A percentile compares a stretch with the other conserved stretches of the same genome.
These are phyloP conservation scores for Bombylius discolor DNA, from an alignment of 2,888 invertebrate genomes.

Conservation along the genomic window DNA sequence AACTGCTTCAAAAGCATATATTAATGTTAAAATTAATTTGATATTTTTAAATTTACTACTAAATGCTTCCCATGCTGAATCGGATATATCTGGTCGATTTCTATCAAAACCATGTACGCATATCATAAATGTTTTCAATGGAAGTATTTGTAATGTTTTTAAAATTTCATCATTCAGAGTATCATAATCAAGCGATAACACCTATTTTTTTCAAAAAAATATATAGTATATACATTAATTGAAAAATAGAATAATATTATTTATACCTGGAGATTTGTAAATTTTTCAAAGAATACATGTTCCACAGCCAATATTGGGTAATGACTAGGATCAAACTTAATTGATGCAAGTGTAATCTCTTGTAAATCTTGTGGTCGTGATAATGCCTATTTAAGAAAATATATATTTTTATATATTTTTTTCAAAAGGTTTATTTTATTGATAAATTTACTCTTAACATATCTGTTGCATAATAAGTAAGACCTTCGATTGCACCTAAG, in stretches of 20 bases:
- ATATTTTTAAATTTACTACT: slow-evolving; percentile 29
- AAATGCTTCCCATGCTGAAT: slow-evolving; percentile 50
- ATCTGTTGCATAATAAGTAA: slow-evolving; percentile 32
- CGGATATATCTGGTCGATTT: slow-evolving; percentile 47
- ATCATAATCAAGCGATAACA: slow-evolving; percentile 34
- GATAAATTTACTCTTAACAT: slow-evolving; percentile 21
- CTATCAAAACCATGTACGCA: slow-evolving; percentile 56
- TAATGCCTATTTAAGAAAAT: slow-evolving; percentile 17
- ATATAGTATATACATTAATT: neutral
- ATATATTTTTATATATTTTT: neutral
- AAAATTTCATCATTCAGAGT: slow-evolving; percentile 31
- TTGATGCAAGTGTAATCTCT: slow-evolving; percentile 53
- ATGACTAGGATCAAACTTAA: slow-evolving; percentile 58
- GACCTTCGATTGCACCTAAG: slow-evolving; percentile 33
- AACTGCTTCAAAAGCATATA: slow-evolving; percentile 58
- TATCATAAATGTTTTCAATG: slow-evolving; percentile 47
- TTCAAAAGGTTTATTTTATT: too few relatives aligned
- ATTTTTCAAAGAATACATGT: slow-evolving; percentile 44
- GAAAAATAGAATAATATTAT: neutral
- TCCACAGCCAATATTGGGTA: slow-evolving; percentile 44
- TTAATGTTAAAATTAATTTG: slow-evolving; percentile 32
- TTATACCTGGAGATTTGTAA: slow-evolving; percentile 42
- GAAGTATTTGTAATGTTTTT: slow-evolving; percentile 30
- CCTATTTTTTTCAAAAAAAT: slow-evolving; percentile 11
- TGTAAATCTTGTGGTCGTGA: slow-evolving; percentile 42